Conservation (phyloP, 2,888 invertebrate genomes). For the Eurois occulta region DNA sequence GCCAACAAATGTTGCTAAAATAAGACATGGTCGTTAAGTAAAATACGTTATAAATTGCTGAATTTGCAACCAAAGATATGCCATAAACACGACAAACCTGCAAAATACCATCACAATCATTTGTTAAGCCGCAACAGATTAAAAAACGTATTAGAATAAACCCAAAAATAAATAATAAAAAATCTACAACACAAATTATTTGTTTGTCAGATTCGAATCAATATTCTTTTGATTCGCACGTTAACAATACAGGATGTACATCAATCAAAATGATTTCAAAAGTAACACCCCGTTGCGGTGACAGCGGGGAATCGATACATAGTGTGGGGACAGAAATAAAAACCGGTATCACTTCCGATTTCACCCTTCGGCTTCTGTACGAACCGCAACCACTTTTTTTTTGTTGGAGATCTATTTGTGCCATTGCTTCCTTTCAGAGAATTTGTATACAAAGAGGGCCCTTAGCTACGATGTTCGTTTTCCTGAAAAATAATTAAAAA, state of each 20-base stretch:
- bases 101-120: conserved; percentile 37
- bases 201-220: conserved; percentile 70
- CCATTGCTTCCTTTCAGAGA: conserved; percentile 49
- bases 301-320: conserved; percentile 83
- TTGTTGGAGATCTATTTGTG: conserved; percentile 65
- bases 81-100: conserved; percentile 12
- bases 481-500: conserved; percentile 28
- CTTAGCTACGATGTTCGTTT: conserved; percentile 12
- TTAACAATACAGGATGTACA: conserved; percentile 76
- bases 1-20: neutral
- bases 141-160: conserved; percentile 59
- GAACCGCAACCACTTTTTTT: conserved; percentile 67
- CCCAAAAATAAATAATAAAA: conserved; percentile 57
- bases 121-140: conserved; percentile 41
- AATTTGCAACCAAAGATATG: conserved; percentile 1
- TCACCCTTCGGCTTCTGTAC: conserved; percentile 80
- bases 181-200: conserved; percentile 58
- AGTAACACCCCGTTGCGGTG: conserved; percentile 82
- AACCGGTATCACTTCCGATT: conserved; percentile 86
- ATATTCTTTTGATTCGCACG: conserved; percentile 75
- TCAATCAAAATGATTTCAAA: conserved; percentile 84
- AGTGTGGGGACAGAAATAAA: conserved; percentile 83
- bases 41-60: neutral
- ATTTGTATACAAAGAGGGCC: conserved; percentile 15
- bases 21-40: neutral